Percentiles rank a stretch among this genome's conserved stretches.
Evolutionary conservation across 2,113 vertebrate species (phyloP).

Genomic region (Hemichromis elongatus): DNA sequence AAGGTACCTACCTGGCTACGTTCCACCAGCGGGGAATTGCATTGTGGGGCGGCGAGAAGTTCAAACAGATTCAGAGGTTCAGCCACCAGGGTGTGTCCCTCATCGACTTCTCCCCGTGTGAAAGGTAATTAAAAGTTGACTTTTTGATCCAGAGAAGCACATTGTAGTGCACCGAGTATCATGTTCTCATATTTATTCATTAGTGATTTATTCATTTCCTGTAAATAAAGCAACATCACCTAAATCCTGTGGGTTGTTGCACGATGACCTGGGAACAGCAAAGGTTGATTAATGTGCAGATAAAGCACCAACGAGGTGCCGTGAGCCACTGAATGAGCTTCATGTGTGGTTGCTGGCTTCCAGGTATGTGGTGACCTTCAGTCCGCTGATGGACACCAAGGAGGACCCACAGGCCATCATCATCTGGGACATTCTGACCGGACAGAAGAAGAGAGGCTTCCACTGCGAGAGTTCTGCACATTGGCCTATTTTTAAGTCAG

Average conservation of each 20-base stretch:
- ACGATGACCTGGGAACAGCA: background rate
- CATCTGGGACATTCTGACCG: slow-evolving; percentile 97
- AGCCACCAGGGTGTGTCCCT: slow-evolving; percentile 96
- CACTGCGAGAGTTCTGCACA: slow-evolving; percentile 98
- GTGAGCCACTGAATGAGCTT: background rate
- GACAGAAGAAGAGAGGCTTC: slow-evolving; percentile 97
- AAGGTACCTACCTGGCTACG: slow-evolving; percentile 93
- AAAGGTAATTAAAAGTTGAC: slow-evolving; percentile 75
- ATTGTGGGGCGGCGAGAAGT: slow-evolving; percentile 98
- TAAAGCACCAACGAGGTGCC: background rate
- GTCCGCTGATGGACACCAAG: slow-evolving; percentile 94
- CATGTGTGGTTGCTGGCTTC: background rate
- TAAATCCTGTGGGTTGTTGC: background rate
- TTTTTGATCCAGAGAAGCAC: background rate
- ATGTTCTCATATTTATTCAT: background rate
- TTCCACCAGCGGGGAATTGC: slow-evolving; percentile 97
- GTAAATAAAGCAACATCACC: background rate
- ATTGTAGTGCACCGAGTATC: background rate
- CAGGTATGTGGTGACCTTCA: slow-evolving; percentile 96
- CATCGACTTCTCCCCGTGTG: slow-evolving; percentile 97
- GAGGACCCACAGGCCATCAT: slow-evolving; percentile 98
- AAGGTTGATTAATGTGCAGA: background rate
- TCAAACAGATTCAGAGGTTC: slow-evolving; percentile 98
- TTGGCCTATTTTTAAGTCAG: slow-evolving; percentile 99
- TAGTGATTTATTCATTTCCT: background rate